Evolutionary conservation across 2,888 invertebrate genomes (phyloP).

Genomic region (Strigamia transsilvanica): DNA sequence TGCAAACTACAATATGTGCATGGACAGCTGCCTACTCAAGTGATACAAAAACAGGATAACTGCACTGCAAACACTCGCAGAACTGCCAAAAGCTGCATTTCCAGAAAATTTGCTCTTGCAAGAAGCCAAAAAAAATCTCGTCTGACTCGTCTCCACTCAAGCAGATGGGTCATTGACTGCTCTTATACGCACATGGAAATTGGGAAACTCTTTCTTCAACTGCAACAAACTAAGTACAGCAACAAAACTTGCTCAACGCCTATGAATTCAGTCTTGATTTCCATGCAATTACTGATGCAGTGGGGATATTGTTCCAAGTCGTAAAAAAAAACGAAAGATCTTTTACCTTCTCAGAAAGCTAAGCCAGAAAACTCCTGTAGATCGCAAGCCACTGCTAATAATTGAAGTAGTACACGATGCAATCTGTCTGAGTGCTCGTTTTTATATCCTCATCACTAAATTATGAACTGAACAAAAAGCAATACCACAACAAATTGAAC

Average conservation of each 20-base stretch:
- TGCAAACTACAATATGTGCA: slow-evolving; percentile 15
- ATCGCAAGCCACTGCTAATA: not conserved
- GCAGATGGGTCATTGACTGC: slow-evolving; percentile 48
- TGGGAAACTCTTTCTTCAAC: slow-evolving; percentile 27
- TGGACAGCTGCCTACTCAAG: slow-evolving; percentile 35
- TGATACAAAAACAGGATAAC: slow-evolving; percentile 12
- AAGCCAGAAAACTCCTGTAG: not conserved
- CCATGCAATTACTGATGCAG: slow-evolving; percentile 28
- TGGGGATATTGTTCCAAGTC: not conserved
- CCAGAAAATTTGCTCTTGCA: slow-evolving; percentile 39
- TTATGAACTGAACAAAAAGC: slow-evolving; percentile 7
- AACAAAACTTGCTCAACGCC: slow-evolving; percentile 25
- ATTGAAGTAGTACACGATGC: not conserved
- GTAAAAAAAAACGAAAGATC: not conserved
- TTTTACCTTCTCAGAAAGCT: not conserved
- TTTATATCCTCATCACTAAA: not conserved
- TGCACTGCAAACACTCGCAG: slow-evolving; percentile 37
- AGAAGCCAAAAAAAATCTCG: slow-evolving; percentile 42
- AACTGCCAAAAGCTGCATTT: slow-evolving; percentile 48
- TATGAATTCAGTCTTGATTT: slow-evolving; percentile 36
- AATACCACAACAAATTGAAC: not conserved
- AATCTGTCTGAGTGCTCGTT: slow-evolving; percentile 12
- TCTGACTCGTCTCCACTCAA: slow-evolving; percentile 45
- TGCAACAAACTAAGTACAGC: not conserved
- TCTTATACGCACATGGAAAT: slow-evolving; percentile 39